Conservation (phyloP, 2,113 vertebrate species). For the Platycercus adscitus region DNA sequence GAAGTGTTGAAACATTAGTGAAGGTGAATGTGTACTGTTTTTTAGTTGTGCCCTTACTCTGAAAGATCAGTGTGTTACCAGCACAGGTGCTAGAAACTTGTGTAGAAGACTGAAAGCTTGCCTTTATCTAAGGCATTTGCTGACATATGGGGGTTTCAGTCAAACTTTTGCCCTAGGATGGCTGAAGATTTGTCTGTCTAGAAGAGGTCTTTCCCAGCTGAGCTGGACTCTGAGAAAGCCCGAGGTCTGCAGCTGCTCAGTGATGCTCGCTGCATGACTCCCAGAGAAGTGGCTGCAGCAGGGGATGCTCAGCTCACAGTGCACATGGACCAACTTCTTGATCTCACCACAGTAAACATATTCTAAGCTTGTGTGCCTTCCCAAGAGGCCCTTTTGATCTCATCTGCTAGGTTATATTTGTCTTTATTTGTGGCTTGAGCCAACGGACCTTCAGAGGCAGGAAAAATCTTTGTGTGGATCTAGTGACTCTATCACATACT, state of each 20-base stretch:
- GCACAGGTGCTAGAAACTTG: neutral
- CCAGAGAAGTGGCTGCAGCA: neutral
- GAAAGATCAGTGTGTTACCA: neutral
- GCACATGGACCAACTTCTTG: neutral
- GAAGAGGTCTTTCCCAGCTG: neutral
- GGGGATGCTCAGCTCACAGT: neutral
- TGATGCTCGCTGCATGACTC: accelerated
- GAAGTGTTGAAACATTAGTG: neutral
- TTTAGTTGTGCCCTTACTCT: neutral
- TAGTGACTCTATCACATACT: neutral
- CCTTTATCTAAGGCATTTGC: neutral
- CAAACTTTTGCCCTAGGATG: neutral
- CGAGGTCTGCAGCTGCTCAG: neutral
- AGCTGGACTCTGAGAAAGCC: neutral
- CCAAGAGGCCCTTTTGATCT: neutral
- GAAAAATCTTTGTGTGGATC: neutral
- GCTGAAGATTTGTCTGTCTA: neutral
- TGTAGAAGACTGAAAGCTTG: neutral
- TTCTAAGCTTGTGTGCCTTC: neutral
- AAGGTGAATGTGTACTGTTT: neutral
- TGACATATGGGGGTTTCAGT: neutral
- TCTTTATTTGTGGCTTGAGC: neutral
- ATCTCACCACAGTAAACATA: neutral
- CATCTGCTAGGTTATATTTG: neutral
- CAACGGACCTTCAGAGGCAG: neutral